Evolutionary conservation across 2,113 vertebrate genomes (phyloP).

Genomic region (Meles meles): DNA sequence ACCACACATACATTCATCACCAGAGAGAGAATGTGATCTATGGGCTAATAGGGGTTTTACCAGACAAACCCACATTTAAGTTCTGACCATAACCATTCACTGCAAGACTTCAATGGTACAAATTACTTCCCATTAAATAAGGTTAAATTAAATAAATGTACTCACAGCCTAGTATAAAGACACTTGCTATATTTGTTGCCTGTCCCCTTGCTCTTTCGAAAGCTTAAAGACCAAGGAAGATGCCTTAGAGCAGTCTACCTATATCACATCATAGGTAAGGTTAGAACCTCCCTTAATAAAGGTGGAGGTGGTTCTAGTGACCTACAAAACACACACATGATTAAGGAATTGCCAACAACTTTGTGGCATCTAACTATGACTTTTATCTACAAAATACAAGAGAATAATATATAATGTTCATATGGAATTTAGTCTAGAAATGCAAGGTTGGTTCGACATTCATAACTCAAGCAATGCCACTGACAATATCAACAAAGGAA

Average conservation of each 20-base stretch:
- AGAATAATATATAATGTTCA: not conserved
- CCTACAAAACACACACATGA: not conserved
- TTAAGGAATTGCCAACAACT: not conserved
- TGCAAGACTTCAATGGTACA: not conserved
- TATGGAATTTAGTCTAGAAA: not conserved
- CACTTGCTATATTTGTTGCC: not conserved
- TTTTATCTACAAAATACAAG: not conserved
- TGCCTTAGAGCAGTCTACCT: not conserved
- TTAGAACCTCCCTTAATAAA: not conserved
- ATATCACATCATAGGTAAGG: not conserved
- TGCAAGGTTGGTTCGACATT: not conserved
- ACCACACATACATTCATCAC: not conserved
- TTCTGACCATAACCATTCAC: not conserved
- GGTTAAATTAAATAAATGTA: not conserved
- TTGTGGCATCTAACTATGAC: not conserved
- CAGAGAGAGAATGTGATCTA: not conserved
- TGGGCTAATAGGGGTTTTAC: not conserved
- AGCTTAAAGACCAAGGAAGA: not conserved
- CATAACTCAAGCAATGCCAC: not conserved
- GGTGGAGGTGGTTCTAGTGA: not conserved
- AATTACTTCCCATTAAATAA: constrained; percentile 7
- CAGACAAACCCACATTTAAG: not conserved
- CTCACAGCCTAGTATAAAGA: not conserved
- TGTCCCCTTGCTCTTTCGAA: not conserved
- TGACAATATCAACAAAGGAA: not conserved